phyloP scores from a whole-genome alignment of 1,140 invertebrate species.

The Drosophila tani region DNA sequence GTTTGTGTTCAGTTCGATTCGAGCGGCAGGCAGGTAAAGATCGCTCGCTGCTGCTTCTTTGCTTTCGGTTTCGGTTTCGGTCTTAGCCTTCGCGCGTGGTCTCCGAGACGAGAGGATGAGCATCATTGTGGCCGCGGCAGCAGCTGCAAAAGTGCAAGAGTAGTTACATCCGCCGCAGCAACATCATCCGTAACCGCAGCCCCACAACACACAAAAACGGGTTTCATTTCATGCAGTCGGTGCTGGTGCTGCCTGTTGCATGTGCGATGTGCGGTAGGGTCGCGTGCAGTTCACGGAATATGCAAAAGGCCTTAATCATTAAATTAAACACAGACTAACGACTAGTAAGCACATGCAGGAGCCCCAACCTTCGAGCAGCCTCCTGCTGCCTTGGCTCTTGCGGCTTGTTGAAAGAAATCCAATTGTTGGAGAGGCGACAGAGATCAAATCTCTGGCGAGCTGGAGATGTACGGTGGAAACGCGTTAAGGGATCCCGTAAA shows the following conservation, averaged over 20 bases:
- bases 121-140: slow-evolving; percentile 32
- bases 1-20: slow-evolving; percentile 62
- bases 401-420: slow-evolving; percentile 39
- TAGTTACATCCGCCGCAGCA: slow-evolving; percentile 33
- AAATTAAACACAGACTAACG: slow-evolving; percentile 49
- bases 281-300: slow-evolving; percentile 49
- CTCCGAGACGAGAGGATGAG: slow-evolving; percentile 64
- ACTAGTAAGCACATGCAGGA: slow-evolving; percentile 43
- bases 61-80: slow-evolving; percentile 65
- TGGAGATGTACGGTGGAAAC: slow-evolving; percentile 16
- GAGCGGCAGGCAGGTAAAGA: slow-evolving; percentile 72
- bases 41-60: slow-evolving; percentile 36
- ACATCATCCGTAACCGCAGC: slow-evolving; percentile 31
- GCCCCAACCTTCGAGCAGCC: not conserved
- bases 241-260: slow-evolving; percentile 12
- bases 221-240: slow-evolving; percentile 60
- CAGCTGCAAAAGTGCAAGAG: slow-evolving; percentile 77
- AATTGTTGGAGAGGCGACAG: slow-evolving; percentile 24
- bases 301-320: slow-evolving; percentile 53
- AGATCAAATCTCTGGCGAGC: slow-evolving; percentile 35
- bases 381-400: not conserved
- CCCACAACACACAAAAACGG: slow-evolving; percentile 48
- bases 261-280: slow-evolving; percentile 42
- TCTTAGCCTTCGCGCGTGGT: slow-evolving; percentile 49
- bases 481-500: not conserved